These are phyloP conservation scores for Heterotis niloticus DNA, from an alignment of 2,113 vertebrate species.

Conservation along the genomic window DNA sequence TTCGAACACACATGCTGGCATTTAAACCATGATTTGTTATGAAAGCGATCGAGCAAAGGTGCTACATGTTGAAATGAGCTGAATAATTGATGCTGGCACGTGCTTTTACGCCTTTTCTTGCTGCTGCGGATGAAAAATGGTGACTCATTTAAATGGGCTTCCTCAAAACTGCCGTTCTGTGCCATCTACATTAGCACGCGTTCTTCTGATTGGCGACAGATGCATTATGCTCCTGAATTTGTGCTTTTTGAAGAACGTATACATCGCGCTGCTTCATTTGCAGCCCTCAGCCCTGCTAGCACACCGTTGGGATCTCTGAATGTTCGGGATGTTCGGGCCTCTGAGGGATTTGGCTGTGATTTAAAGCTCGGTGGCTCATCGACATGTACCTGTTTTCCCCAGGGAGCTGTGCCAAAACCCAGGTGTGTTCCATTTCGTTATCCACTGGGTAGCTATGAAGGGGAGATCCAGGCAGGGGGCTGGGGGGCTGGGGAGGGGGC, in stretches of 20 bases:
- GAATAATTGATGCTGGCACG: constrained; percentile 7
- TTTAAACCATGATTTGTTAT: background rate
- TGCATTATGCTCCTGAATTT: too few species aligned
- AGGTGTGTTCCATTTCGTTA: constrained; percentile 19
- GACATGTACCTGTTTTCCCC: background rate
- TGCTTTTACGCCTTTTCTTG: background rate
- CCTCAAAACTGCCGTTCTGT: background rate
- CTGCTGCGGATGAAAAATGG: constrained; percentile 8
- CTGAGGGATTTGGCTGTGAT: background rate
- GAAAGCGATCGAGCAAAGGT: background rate
- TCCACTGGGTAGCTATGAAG: background rate
- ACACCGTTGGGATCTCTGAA: background rate
- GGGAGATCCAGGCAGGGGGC: too few species aligned
- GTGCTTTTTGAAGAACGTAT: background rate
- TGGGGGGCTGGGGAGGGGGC: background rate
- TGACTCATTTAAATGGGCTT: constrained; percentile 20
- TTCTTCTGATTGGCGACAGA: background rate
- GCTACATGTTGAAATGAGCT: background rate
- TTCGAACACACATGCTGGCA: too few species aligned
- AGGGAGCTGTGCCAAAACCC: background rate
- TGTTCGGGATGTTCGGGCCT: background rate
- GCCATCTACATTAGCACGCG: background rate
- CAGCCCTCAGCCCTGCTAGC: background rate
- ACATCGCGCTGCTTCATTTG: background rate
- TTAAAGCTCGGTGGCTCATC: background rate